Percentiles rank a stretch among this genome's conserved stretches.
Conservation (phyloP, 2,797 vertebrate species). For the Nothura maculosa region DNA sequence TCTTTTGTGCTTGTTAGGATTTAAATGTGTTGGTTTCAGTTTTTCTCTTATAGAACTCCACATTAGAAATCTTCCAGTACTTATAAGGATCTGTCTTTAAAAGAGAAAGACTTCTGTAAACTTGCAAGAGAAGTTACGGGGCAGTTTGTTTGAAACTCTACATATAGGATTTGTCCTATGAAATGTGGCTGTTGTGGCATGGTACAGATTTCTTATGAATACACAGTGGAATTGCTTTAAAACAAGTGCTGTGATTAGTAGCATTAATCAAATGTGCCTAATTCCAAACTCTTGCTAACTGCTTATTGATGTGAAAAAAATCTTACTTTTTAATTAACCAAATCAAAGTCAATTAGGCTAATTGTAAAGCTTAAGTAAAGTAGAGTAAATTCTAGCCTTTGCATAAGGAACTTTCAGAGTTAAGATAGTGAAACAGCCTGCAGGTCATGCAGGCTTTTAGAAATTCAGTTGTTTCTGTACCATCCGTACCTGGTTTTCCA, state of each 20-base stretch:
- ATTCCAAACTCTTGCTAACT: neutral
- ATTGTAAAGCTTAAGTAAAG: neutral
- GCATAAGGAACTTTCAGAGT: neutral
- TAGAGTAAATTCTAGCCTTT: neutral
- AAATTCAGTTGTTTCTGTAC: neutral
- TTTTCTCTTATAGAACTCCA: neutral
- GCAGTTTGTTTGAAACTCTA: neutral
- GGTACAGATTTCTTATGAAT: neutral
- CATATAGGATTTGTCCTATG: neutral
- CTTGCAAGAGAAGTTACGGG: neutral
- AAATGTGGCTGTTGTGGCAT: neutral
- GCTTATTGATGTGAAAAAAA: neutral
- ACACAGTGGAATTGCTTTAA: neutral
- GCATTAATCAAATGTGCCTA: neutral
- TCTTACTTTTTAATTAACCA: neutral
- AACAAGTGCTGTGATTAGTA: rapidly evolving
- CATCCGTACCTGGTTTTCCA: rapidly evolving
- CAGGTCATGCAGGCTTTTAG: neutral
- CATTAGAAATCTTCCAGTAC: neutral
- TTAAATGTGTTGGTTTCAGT: neutral
- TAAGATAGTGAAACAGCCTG: neutral
- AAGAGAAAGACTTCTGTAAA: neutral
- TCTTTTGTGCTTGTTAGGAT: neutral
- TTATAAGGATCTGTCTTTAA: neutral
- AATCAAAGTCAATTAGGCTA: neutral